A percentile compares a stretch with the other conserved stretches of the same genome.
Evolutionary conservation across 2,113 vertebrate species (phyloP).

Genomic region (Gadus chalcogrammus): DNA sequence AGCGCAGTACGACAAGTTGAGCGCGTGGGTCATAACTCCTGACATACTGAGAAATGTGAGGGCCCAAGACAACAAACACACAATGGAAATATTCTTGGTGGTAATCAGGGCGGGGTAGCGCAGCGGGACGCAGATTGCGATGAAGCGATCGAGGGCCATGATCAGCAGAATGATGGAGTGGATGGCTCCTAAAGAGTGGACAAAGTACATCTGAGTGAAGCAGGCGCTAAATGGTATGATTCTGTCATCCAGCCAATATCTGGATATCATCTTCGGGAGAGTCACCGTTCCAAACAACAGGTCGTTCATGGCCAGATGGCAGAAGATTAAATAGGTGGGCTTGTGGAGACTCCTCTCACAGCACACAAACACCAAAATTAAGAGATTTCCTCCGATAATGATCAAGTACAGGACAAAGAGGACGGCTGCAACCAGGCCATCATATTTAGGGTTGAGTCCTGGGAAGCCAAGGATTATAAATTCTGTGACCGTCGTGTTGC

Average conservation of each 20-base stretch:
- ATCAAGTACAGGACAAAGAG: conserved; percentile 27
- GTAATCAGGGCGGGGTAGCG: conserved; percentile 55
- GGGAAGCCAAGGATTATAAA: conserved; percentile 34
- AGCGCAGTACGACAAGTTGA: conserved; percentile 53
- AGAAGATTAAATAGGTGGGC: conserved; percentile 67
- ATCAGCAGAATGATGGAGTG: conserved; percentile 61
- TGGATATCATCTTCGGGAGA: conserved; percentile 32
- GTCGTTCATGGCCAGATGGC: conserved; percentile 66
- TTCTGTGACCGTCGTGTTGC: conserved; percentile 1
- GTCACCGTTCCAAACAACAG: conserved; percentile 59
- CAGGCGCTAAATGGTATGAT: conserved; percentile 30
- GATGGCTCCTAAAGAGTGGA: conserved; percentile 58
- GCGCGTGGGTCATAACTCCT: neutral
- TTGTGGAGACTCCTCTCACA: conserved; percentile 60
- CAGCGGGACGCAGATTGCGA: conserved; percentile 60
- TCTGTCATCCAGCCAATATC: conserved; percentile 22
- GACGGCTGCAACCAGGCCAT: neutral
- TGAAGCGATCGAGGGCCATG: conserved; percentile 66
- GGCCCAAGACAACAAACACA: conserved; percentile 54
- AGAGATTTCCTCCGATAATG: conserved; percentile 29
- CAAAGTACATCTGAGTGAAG: conserved; percentile 66
- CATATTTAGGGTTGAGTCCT: conserved; percentile 28
- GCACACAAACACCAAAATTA: conserved; percentile 30
- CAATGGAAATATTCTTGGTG: conserved; percentile 42
- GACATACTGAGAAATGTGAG: conserved; percentile 36